These are phyloP conservation scores for Rhogogaster chlorosoma DNA, from an alignment of 2,888 invertebrate species.

Conservation along the genomic window DNA sequence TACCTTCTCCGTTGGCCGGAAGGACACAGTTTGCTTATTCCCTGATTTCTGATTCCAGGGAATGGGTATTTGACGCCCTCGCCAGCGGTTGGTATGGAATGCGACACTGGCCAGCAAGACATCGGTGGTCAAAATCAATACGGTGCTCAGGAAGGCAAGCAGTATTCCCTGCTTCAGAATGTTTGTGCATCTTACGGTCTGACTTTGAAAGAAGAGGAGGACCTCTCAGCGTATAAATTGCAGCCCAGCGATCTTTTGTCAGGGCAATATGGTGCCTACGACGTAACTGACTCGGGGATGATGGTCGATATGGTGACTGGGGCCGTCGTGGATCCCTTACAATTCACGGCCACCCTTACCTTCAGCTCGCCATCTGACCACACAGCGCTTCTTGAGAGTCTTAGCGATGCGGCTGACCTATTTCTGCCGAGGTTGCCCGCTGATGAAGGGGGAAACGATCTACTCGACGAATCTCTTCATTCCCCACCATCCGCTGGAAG, in stretches of 20 bases:
- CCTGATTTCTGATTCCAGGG: slow-evolving; percentile 63
- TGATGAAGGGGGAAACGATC: slow-evolving; percentile 83
- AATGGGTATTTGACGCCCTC: slow-evolving; percentile 86
- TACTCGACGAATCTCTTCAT: slow-evolving; percentile 84
- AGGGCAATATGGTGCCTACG: slow-evolving; percentile 83
- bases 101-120: slow-evolving; percentile 85
- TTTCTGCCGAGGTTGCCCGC: slow-evolving; percentile 86
- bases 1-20: neutral
- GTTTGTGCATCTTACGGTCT: slow-evolving; percentile 88
- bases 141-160: slow-evolving; percentile 80
- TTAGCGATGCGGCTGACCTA: slow-evolving; percentile 90
- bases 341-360: slow-evolving; percentile 90
- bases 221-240: slow-evolving; percentile 86
- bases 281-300: slow-evolving; percentile 85
- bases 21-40: slow-evolving; percentile 77
- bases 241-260: slow-evolving; percentile 84
- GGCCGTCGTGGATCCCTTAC: slow-evolving; percentile 88
- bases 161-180: slow-evolving; percentile 90
- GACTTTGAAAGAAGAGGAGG: slow-evolving; percentile 88
- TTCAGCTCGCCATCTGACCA: slow-evolving; percentile 90
- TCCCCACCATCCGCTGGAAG: slow-evolving; percentile 82
- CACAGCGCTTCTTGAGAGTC: slow-evolving; percentile 85
- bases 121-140: slow-evolving; percentile 76
- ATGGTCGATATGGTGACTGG: slow-evolving; percentile 91
- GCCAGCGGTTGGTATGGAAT: slow-evolving; percentile 87